These are phyloP conservation scores for Cheirogaleus major DNA, from an alignment of 2,797 vertebrate genomes.

Conservation along the genomic window DNA sequence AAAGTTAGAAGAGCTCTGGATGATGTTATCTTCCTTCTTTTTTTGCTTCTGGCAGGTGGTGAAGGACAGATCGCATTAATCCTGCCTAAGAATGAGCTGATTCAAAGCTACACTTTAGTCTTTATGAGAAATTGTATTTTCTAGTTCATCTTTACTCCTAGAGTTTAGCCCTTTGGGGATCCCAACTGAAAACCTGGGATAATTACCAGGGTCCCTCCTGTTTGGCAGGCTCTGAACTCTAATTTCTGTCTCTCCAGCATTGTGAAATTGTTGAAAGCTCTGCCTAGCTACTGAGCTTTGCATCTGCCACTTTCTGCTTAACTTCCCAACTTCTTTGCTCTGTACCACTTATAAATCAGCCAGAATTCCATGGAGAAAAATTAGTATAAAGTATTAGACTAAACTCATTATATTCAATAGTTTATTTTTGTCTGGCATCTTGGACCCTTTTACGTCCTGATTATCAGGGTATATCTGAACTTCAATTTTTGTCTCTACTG, in stretches of 20 bases:
- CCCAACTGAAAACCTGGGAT: slow-evolving; percentile 65
- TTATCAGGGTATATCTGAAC: slow-evolving; percentile 4
- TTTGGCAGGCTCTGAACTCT: slow-evolving; percentile 65
- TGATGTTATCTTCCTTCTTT: slow-evolving; percentile 51
- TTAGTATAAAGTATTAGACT: slow-evolving; percentile 29
- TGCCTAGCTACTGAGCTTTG: slow-evolving; percentile 41
- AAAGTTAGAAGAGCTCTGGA: slow-evolving; percentile 43
- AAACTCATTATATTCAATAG: not conserved
- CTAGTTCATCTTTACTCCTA: slow-evolving; percentile 45
- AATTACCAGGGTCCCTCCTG: slow-evolving; percentile 65
- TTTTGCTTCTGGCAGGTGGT: slow-evolving; percentile 51
- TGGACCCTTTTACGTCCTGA: not conserved
- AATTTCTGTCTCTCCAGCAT: slow-evolving; percentile 67
- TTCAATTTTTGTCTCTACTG: not conserved
- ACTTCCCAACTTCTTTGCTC: slow-evolving; percentile 39
- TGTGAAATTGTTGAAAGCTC: slow-evolving; percentile 62
- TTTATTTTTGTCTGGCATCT: slow-evolving; percentile 15
- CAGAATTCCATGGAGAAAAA: slow-evolving; percentile 23
- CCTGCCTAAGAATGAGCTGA: slow-evolving; percentile 32
- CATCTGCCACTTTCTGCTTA: slow-evolving; percentile 55
- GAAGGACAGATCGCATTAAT: slow-evolving; percentile 60
- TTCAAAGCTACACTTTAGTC: slow-evolving; percentile 40
- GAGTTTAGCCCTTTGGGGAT: slow-evolving; percentile 70
- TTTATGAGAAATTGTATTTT: slow-evolving; percentile 59
- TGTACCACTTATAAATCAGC: slow-evolving; percentile 41